Evolutionary conservation across 2,113 vertebrate genomes (phyloP), one percentile per base, ranked within the genome.

Genomic region (Psittacula cyanocephala): DNA sequence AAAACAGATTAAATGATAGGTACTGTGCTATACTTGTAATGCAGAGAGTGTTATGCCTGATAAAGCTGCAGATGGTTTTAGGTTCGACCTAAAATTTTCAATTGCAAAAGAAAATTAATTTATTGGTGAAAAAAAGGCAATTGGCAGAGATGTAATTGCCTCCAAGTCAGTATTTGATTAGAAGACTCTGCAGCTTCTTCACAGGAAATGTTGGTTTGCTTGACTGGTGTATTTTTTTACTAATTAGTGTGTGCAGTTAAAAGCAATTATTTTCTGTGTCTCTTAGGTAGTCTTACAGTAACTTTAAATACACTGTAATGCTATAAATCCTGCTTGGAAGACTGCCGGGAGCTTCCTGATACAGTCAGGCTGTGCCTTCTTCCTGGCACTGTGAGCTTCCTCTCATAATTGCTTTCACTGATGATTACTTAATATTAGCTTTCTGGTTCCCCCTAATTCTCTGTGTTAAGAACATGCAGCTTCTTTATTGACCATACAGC

Each of bases 291-390:
- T 98, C 70, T 97, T 98, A 68, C 98, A 98, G 93, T 97, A 98
- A 96, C 97, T 98, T 96, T 96, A 98, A 75, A 97, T 98, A 77
- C 97, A 96, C 67, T 97, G 95, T 96, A 97, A 98, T 29, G 94
- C 97, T 97, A 98, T 77, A 95, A 98, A 96, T 95, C 97, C n/a
- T 97, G 93, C 74, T 97, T 97, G 91, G 98, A 98, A 83, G 93
- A 95, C 85, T 98, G 98, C 97, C 96, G 95, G 91, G 98, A 98
- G 62, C 97, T 98, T 86, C 98, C 98, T 10, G 93, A 74, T 39
- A 95, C 96, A 93, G 98, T 97, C 91, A 97, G 97, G 96, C 86
- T 85, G 27, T 41, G 41, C 44, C 79, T 31, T 88, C 67, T 94
- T 95, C 75, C 93, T 1, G 0, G 67, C 75, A 71, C 47, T 18